A percentile compares a stretch with the other conserved stretches of the same genome.
phyloP scores from a whole-genome alignment of 2,797 vertebrate species.

The Poeciliopsis paucimaculata region DNA sequence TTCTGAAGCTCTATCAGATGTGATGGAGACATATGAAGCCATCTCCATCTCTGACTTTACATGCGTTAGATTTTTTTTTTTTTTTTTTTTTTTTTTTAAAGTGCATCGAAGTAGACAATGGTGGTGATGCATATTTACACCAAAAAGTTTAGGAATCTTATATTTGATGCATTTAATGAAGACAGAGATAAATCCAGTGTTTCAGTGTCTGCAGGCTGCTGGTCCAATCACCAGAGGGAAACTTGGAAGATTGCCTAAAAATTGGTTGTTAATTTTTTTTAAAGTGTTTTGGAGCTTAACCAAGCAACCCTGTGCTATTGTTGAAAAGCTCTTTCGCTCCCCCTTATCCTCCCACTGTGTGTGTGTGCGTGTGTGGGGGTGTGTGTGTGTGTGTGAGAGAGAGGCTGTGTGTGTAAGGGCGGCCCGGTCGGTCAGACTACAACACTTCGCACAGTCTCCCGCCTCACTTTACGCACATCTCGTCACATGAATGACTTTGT shows the following conservation, averaged over 20 bases:
- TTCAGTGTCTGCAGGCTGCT: background rate
- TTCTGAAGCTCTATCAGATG: too few species aligned
- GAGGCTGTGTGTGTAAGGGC: background rate
- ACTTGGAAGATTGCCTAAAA: background rate
- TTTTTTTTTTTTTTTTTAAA: background rate
- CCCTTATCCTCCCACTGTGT: too few species aligned
- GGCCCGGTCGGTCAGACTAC: constrained; percentile 8
- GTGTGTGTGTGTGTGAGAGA: too few species aligned
- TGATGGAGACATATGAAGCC: background rate
- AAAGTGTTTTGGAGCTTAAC: background rate
- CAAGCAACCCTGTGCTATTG: background rate
- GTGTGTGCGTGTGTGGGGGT: too few species aligned
- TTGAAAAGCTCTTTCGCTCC: background rate
- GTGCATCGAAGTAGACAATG: background rate
- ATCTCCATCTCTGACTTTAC: background rate
- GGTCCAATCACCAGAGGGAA: background rate
- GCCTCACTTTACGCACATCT: constrained; percentile 41
- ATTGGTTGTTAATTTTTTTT: background rate
- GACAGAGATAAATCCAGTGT: background rate
- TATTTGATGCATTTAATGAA: background rate
- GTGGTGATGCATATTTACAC: background rate
- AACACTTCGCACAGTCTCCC: constrained; percentile 53
- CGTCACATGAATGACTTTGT: constrained; percentile 52
- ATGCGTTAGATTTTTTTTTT: background rate
- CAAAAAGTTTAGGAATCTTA: background rate